Conservation (phyloP, 2,888 invertebrate species). For the Miltochrista miniata region DNA sequence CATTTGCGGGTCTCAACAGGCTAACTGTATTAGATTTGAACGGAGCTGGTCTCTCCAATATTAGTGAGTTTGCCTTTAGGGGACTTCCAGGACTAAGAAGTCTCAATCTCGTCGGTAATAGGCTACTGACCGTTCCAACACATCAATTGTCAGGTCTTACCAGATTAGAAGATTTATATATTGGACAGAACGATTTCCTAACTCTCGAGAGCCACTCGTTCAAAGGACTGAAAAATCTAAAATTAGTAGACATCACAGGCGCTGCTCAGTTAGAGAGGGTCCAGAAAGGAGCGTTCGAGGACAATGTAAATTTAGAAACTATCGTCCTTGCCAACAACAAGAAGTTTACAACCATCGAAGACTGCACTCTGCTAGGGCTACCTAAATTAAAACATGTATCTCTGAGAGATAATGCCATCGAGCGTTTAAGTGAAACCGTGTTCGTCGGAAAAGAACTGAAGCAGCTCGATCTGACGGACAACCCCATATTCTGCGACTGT, state of each 20-base stretch:
- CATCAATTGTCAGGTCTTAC: constrained; percentile 87
- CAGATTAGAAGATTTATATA: constrained; percentile 90
- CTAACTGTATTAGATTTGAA: constrained; percentile 90
- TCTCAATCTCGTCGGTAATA: constrained; percentile 92
- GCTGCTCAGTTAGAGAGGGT: constrained; percentile 88
- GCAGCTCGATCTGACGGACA: constrained; percentile 90
- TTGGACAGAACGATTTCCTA: constrained; percentile 93
- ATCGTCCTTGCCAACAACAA: constrained; percentile 91
- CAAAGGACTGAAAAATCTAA: constrained; percentile 89
- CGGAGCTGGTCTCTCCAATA: constrained; percentile 91
- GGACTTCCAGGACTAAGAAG: constrained; percentile 90
- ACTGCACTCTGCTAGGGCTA: constrained; percentile 89
- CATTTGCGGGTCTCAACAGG: constrained; percentile 90
- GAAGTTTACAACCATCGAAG: constrained; percentile 88
- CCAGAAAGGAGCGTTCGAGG: constrained; percentile 90
- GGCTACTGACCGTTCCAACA: constrained; percentile 89
- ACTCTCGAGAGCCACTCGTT: constrained; percentile 89
- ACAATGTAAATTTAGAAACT: constrained; percentile 92
- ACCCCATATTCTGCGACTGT: constrained; percentile 92
- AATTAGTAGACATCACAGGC: constrained; percentile 90
- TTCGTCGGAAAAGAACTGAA: constrained; percentile 91
- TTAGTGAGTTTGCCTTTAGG: constrained; percentile 89
- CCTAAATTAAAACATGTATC: constrained; percentile 91
- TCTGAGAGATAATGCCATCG: constrained; percentile 90
- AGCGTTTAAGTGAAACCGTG: constrained; percentile 89